Evolutionary conservation across 1,140 invertebrate genomes (phyloP).

Genomic region (Heliconius nattereri): DNA sequence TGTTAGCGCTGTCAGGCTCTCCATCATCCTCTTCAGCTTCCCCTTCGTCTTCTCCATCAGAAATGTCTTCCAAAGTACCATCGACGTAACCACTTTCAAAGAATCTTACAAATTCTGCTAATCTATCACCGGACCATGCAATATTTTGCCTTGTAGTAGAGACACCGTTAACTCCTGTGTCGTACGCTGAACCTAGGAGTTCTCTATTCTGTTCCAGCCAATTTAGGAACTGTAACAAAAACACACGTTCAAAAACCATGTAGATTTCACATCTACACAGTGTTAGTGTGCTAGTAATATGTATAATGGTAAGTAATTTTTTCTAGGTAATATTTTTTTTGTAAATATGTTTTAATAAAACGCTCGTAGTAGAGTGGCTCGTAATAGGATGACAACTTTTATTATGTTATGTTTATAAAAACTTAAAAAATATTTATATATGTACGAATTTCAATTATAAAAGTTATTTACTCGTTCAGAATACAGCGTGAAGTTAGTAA

Average conservation of each 20-base stretch:
- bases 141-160: conserved; percentile 50
- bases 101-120: conserved; percentile 52
- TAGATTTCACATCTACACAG: background rate
- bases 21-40: conserved; percentile 22
- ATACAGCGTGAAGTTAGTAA: too few species aligned
- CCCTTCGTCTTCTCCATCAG: conserved; percentile 17
- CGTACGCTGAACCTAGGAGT: conserved; percentile 48
- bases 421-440: too few species aligned
- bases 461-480: too few species aligned
- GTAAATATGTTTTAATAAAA: too few species aligned
- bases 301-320: too few species aligned
- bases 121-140: conserved; percentile 51
- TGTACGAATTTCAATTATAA: too few species aligned
- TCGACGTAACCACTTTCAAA: conserved; percentile 65
- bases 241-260: conserved; percentile 21
- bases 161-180: conserved; percentile 50
- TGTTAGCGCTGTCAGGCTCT: conserved; percentile 50
- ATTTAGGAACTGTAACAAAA: conserved; percentile 51
- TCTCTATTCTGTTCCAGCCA: conserved; percentile 56
- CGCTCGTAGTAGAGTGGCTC: too few species aligned
- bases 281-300: too few species aligned
- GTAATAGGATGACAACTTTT: too few species aligned
- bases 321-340: too few species aligned
- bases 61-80: conserved; percentile 48
- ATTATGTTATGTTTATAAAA: too few species aligned